phyloP scores from a whole-genome alignment of 1,140 invertebrate genomes.

The Yoshiicerus persimilis region DNA sequence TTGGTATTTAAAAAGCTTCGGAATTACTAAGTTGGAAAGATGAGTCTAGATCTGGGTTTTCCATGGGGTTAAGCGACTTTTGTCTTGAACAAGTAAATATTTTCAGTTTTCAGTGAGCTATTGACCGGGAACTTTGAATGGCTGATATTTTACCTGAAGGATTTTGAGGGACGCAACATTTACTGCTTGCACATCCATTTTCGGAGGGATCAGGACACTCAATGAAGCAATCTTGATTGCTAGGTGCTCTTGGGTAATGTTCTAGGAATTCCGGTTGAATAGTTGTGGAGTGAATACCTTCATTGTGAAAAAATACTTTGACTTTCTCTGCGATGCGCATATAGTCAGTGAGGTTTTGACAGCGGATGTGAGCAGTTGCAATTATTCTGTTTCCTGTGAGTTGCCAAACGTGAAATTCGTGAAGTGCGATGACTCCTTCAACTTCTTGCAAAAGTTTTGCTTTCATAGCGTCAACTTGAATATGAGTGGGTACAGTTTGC shows the following conservation, averaged over 20 bases:
- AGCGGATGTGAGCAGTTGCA: constrained; percentile 62
- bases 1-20: too few relatives aligned
- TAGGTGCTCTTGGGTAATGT: background rate
- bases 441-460: constrained; percentile 51
- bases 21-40: too few relatives aligned
- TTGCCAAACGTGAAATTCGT: constrained; percentile 58
- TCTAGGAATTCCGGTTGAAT: constrained; percentile 91
- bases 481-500: constrained; percentile 90
- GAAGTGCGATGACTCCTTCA: constrained; percentile 54
- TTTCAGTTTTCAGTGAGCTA: background rate
- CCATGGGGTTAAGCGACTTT: too few relatives aligned
- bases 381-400: constrained; percentile 55
- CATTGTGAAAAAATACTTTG: constrained; percentile 91
- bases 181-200: background rate
- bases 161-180: background rate
- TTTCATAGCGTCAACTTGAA: constrained; percentile 61
- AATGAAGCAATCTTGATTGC: constrained; percentile 20
- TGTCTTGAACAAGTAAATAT: too few relatives aligned
- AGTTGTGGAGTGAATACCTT: constrained; percentile 88
- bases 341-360: constrained; percentile 80
- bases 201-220: constrained; percentile 23
- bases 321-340: constrained; percentile 90
- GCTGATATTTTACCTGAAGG: background rate
- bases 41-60: too few relatives aligned
- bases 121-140: background rate